Percentiles rank a stretch among this genome's conserved stretches.
Evolutionary conservation across 2,888 invertebrate genomes (phyloP).

Genomic region (Drosophila subsilvestris): DNA sequence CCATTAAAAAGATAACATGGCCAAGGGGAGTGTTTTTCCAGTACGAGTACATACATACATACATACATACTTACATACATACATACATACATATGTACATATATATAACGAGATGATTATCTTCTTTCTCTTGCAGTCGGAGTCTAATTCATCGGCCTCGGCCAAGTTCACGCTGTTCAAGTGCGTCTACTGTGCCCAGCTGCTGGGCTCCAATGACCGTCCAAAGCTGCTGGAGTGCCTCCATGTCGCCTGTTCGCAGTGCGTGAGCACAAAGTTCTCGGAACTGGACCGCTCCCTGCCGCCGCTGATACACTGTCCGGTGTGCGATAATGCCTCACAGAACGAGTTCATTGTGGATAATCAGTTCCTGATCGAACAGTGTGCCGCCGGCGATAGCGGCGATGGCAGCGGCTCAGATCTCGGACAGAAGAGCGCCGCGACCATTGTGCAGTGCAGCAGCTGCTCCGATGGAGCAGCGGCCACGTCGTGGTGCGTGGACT

Average conservation of each 20-base stretch:
- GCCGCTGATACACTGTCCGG: slow-evolving; percentile 86
- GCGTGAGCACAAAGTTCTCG: slow-evolving; percentile 88
- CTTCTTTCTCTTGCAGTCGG: slow-evolving; percentile 69
- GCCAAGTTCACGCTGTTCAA: slow-evolving; percentile 83
- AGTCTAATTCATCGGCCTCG: slow-evolving; percentile 82
- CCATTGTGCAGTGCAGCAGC: slow-evolving; percentile 89
- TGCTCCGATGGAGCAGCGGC: slow-evolving; percentile 94
- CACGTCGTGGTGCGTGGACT: slow-evolving; percentile 95
- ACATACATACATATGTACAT: too few species aligned
- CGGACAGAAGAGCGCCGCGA: slow-evolving; percentile 65
- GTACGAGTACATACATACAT: too few species aligned
- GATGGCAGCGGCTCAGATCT: slow-evolving; percentile 66
- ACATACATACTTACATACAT: too few species aligned
- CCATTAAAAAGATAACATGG: slow-evolving; percentile 22
- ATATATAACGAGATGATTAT: neutral
- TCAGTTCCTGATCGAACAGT: slow-evolving; percentile 90
- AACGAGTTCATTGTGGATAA: slow-evolving; percentile 92
- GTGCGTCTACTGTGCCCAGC: slow-evolving; percentile 86
- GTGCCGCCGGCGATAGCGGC: slow-evolving; percentile 74
- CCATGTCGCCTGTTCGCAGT: slow-evolving; percentile 92
- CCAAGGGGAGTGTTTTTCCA: neutral
- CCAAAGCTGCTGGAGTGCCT: slow-evolving; percentile 95
- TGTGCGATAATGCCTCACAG: slow-evolving; percentile 90
- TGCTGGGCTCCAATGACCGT: slow-evolving; percentile 86
- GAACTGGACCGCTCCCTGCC: slow-evolving; percentile 83